Percentiles rank a stretch among this genome's conserved stretches.
Conservation (phyloP, 2,113 vertebrate genomes). For the Oplegnathus fasciatus region DNA sequence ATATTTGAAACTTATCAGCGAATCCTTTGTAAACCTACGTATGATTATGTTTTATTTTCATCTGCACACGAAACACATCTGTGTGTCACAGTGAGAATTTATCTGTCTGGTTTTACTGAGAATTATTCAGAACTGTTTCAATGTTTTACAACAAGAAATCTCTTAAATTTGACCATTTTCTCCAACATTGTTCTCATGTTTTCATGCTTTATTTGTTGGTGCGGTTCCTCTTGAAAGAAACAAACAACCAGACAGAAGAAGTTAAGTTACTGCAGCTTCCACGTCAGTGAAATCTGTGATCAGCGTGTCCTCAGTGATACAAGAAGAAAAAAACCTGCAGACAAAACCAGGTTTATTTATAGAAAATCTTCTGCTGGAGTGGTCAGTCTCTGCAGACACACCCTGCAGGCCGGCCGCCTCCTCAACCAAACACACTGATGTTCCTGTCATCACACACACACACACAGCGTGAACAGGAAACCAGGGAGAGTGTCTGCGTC, state of each 20-base stretch:
- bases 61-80: too few species aligned
- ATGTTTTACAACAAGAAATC: too few species aligned
- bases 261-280: background rate
- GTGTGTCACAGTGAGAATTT: too few species aligned
- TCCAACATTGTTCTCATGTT: too few species aligned
- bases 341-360: conserved; percentile 55
- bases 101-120: too few species aligned
- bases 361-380: conserved; percentile 20
- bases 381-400: conserved; percentile 50
- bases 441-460: conserved; percentile 14
- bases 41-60: too few species aligned
- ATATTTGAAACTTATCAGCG: too few species aligned
- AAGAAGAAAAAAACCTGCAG: background rate
- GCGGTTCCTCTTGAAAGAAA: background rate
- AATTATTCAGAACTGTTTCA: too few species aligned
- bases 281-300: background rate
- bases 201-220: too few species aligned
- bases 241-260: too few species aligned
- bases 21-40: too few species aligned
- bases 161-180: too few species aligned
- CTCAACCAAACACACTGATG: conserved; percentile 14
- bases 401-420: conserved; percentile 25
- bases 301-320: background rate
- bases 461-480: conserved; percentile 24
- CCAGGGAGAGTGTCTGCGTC: conserved; percentile 12